phyloP scores from a whole-genome alignment of 1,140 invertebrate genomes.

The Drosophila lacteicornis region DNA sequence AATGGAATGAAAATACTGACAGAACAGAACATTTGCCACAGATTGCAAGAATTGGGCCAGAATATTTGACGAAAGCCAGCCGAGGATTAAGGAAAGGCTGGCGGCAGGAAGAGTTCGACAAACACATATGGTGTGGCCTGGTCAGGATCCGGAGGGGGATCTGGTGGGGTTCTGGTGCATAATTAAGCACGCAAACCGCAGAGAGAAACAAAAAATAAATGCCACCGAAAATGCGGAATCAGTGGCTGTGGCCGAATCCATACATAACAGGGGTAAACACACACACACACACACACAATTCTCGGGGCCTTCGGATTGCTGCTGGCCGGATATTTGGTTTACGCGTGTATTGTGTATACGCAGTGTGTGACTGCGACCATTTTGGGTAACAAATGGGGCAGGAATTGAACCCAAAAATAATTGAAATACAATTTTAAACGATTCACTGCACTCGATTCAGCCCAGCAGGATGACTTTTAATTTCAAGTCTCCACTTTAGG shows the following conservation, averaged over 20 bases:
- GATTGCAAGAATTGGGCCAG: slow-evolving; percentile 44
- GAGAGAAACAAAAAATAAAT: slow-evolving; percentile 28
- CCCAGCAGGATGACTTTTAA: slow-evolving; percentile 13
- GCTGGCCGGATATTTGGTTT: slow-evolving; percentile 8
- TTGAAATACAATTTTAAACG: slow-evolving; percentile 43
- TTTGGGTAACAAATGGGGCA: background rate
- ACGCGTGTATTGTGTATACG: slow-evolving; percentile 12
- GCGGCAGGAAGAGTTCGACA: slow-evolving; percentile 8
- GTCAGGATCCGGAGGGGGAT: background rate
- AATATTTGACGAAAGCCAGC: slow-evolving; percentile 42
- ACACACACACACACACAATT: slow-evolving; percentile 22
- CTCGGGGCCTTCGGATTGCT: slow-evolving; percentile 16
- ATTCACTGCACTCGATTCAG: slow-evolving; percentile 6
- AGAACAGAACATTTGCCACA: slow-evolving; percentile 35
- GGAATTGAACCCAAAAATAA: slow-evolving; percentile 22
- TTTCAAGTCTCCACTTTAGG: slow-evolving; percentile 9
- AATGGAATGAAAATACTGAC: slow-evolving; percentile 37
- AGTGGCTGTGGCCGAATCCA: slow-evolving; percentile 20
- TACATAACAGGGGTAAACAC: slow-evolving; percentile 48
- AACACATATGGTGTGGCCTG: slow-evolving; percentile 29
- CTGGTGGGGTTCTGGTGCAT: slow-evolving; percentile 49
- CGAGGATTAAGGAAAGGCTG: slow-evolving; percentile 9
- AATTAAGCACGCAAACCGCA: slow-evolving; percentile 69
- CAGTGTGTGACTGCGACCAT: slow-evolving; percentile 4
- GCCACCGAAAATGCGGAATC: slow-evolving; percentile 29